Conservation (phyloP, 2,888 invertebrate genomes). For the Lepeophtheirus nordmannii region DNA sequence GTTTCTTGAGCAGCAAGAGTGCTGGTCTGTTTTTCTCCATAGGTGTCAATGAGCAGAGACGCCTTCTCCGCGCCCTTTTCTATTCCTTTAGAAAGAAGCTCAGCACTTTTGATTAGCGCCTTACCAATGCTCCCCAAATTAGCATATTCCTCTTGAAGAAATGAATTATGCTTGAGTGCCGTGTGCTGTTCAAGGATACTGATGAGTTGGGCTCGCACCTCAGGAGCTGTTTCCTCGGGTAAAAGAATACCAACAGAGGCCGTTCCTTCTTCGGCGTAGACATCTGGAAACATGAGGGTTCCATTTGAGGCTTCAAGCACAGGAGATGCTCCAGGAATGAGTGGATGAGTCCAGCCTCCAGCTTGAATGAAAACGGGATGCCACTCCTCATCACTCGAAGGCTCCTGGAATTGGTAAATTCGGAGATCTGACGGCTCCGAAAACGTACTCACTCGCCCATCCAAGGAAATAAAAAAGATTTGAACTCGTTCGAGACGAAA, state of each 20-base stretch:
- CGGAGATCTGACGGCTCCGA: conserved; percentile 17
- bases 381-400: neutral
- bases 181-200: conserved; percentile 10
- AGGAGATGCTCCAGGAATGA: conserved; percentile 22
- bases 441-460: conserved; percentile 21
- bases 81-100: conserved; percentile 7
- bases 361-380: conserved; percentile 12
- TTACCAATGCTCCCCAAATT: conserved; percentile 8
- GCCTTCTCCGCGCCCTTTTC: conserved; percentile 10
- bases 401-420: conserved; percentile 14
- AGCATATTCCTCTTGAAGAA: neutral
- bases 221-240: neutral
- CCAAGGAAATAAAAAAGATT: conserved; percentile 19
- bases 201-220: neutral
- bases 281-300: conserved; percentile 24
- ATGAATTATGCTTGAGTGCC: neutral
- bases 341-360: conserved; percentile 23
- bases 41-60: conserved; percentile 11
- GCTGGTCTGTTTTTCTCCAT: neutral
- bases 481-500: conserved; percentile 23
- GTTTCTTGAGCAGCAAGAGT: neutral
- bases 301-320: conserved; percentile 21
- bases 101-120: conserved; percentile 13
- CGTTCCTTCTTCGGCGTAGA: neutral
- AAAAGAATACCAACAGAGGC: conserved; percentile 10